phyloP scores from a whole-genome alignment of 2,888 invertebrate species.

The Dichetophora obliterata region DNA sequence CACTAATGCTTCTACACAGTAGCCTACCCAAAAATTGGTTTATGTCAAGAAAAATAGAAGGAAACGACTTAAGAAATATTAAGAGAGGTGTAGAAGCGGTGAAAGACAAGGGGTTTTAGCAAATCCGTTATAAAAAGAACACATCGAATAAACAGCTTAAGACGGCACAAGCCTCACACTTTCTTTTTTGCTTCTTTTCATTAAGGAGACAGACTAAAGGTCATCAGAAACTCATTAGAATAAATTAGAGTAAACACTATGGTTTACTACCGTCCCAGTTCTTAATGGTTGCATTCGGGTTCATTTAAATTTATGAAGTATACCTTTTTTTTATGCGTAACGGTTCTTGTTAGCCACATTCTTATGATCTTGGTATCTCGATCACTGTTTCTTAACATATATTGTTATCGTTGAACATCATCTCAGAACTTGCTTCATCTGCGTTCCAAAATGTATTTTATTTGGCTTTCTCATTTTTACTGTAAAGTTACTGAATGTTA shows the following conservation, averaged over 20 bases:
- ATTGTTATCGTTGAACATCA: too few species aligned
- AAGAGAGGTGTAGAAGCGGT: neutral
- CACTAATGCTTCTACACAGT: neutral
- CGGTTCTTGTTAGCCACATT: neutral
- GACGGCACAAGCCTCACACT: too few species aligned
- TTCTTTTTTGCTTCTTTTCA: neutral
- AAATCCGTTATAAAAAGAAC: neutral
- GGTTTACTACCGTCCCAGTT: neutral
- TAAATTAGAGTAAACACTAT: neutral
- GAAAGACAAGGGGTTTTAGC: neutral
- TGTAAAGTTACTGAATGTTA: too few species aligned
- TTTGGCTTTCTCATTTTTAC: too few species aligned
- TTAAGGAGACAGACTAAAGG: neutral
- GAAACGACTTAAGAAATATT: too few species aligned
- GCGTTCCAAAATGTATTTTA: too few species aligned
- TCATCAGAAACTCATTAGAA: neutral
- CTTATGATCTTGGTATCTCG: too few species aligned
- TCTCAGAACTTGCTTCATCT: too few species aligned
- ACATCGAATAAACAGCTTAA: neutral
- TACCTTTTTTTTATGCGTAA: neutral
- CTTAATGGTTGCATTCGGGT: neutral
- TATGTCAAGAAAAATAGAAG: too few species aligned
- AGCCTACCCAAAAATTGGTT: neutral
- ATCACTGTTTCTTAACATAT: too few species aligned
- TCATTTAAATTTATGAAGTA: neutral